These are phyloP conservation scores for Ariopsis seemanni DNA, from an alignment of 2,113 vertebrate species.

Conservation along the genomic window DNA sequence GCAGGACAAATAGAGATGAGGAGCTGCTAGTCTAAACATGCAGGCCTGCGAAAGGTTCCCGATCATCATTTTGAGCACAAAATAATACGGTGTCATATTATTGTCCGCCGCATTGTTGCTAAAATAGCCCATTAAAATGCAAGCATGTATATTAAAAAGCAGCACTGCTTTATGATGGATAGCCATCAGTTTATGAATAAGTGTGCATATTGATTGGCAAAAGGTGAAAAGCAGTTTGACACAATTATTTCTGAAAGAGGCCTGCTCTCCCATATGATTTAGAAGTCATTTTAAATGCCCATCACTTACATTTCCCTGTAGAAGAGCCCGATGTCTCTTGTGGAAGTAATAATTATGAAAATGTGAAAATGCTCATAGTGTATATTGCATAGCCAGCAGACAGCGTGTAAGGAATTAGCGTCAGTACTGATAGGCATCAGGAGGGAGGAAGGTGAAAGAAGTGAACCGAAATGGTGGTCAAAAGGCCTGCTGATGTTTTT, in stretches of 20 bases:
- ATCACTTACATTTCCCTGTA: conserved; percentile 75
- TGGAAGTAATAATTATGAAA: conserved; percentile 81
- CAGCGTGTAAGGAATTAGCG: conserved; percentile 55
- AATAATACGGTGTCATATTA: conserved; percentile 70
- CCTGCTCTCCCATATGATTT: conserved; percentile 73
- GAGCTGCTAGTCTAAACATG: conserved; percentile 46
- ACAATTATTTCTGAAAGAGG: conserved; percentile 78
- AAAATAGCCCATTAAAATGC: conserved; percentile 79
- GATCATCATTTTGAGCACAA: conserved; percentile 68
- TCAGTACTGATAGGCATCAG: conserved; percentile 71
- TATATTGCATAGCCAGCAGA: conserved; percentile 68
- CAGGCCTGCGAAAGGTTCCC: conserved; percentile 59
- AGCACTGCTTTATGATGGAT: conserved; percentile 72
- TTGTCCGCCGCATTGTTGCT: conserved; percentile 72
- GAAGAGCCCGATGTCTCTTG: conserved; percentile 70
- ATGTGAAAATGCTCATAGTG: conserved; percentile 63
- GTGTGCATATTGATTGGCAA: conserved; percentile 78
- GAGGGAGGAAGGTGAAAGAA: conserved; percentile 55
- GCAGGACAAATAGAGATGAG: conserved; percentile 39
- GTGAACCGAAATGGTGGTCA: conserved; percentile 59
- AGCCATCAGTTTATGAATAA: conserved; percentile 71
- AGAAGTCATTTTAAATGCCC: conserved; percentile 79
- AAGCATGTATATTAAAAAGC: conserved; percentile 80
- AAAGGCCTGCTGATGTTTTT: conserved; percentile 46
- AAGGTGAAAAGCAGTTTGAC: conserved; percentile 80